Evolutionary conservation across 92 coral and sea anemone species (phyloP), one percentile per base, ranked within the genome.

Genomic region (Parazoanthus atlanticus): DNA sequence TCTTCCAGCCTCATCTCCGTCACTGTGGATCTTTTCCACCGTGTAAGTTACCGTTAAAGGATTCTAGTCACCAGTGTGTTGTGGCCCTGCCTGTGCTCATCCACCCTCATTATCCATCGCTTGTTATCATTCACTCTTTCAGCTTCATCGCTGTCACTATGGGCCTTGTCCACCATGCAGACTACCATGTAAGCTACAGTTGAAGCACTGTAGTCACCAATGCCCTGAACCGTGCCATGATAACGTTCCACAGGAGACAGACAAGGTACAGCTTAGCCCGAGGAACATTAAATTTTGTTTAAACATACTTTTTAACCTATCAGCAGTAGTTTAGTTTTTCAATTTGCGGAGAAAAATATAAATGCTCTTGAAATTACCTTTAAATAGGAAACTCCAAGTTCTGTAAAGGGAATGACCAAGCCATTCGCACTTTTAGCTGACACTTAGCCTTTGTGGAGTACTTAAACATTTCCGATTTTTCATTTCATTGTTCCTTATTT

Each of bases 91-190:
- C 65, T 49, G 12, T 81, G 47, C n/a, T 34, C 70, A 38, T 80
- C 72, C 85, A 64, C 38, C 74, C 15, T 52, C 46, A 34, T 36
- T 17, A 56, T 29, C 86, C 73, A 10, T 81, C 25, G 31, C 82
- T 67, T 89, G 4, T 9, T 46, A 7, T 46, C 49, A 46, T 46
- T 46, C 12, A 36, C 49, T 46, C 11, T 9, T 46, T 23, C 71
- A 97, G 99, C 95, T 91, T 79, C 99, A 97, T 83, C 95, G 94
- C 47, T 97, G 99, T 66, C 99, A 97, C 86, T 97, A 88, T 92
- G 99, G 96, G 32, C 76, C 91, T 7, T 97, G 99, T 81, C 97
- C 98, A 64, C 97, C 93, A 17, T 97, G 99, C 79, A 82, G 84
- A 47, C 91, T 94, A 54, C 91, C 90, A 0, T 97, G 99, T 85